Evolutionary conservation across 2,797 vertebrate species (phyloP), one percentile per base, ranked within the genome.

Genomic region (Rhadinocentrus ornatus): DNA sequence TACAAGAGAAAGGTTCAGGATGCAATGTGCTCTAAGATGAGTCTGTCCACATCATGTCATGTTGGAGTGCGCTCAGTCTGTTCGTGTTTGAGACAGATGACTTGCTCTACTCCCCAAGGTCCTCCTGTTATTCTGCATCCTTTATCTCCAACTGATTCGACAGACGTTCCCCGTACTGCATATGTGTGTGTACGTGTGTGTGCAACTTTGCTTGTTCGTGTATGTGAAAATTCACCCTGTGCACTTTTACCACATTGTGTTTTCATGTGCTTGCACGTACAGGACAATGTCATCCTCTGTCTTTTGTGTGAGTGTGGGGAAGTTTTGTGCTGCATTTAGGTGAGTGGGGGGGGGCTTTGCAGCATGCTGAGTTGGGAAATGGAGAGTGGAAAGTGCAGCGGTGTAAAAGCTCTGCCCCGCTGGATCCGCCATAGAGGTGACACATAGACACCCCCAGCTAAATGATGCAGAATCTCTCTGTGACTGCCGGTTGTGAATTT

Each of bases 71-170:
- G 86, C 86, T 86, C 89, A 89, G 89, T 92, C 89, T 92, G 86
- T 88, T 92, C 77, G 8, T 80, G 86, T 90, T 90, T 90, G 89
- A 93, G 91, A 92, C 90, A 86, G 90, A 93, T 90, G 91, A 93
- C 89, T 92, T 83, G 85, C 83, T 90, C 73, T 10, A 76, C 69
- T 92, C 91, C 91, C 89, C 85, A 80, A 84, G 90, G 90, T 89
- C 87, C 80, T 66, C 80, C 69, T 85, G 88, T 92, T 93, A 90
- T 91, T 93, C 90, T 89, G 88, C 90, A 85, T 92, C 90, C 91
- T 87, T 92, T 89, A 92, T 93, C 88, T 83, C 84, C 83, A 31
- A 73, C 88, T 83, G 84, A 89, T 85, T 84, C 53, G 54, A 82
- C 87, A 89, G 83, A 84, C 72, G 73, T 76, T 70, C 71, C 24